phyloP scores from a whole-genome alignment of 2,113 vertebrate genomes.

The Neogobius melanostomus region DNA sequence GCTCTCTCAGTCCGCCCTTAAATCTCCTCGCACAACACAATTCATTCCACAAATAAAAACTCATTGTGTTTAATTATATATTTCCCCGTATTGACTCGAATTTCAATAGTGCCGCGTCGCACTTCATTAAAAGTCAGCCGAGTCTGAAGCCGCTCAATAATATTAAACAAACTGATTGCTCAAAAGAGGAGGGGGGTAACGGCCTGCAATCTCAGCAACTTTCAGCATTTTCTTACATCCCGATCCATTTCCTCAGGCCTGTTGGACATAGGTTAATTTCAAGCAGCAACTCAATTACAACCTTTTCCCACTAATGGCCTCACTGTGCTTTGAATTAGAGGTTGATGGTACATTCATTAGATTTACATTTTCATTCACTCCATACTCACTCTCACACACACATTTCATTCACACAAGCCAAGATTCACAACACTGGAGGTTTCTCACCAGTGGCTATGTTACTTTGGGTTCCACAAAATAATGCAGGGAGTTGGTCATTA shows the following conservation, averaged over 20 bases:
- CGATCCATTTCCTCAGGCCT: conserved; percentile 27
- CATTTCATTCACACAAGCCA: too few relatives aligned
- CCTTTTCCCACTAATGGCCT: conserved; percentile 4
- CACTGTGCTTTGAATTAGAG: conserved; percentile 18
- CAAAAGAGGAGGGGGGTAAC: conserved; percentile 17
- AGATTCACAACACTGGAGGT: not conserved
- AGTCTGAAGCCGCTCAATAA: conserved; percentile 75
- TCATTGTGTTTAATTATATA: conserved; percentile 73
- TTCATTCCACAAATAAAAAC: conserved; percentile 70
- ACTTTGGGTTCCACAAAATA: not conserved
- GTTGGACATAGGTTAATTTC: conserved; percentile 21
- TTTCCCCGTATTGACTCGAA: conserved; percentile 72
- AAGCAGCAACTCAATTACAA: conserved; percentile 23
- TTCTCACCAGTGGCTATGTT: not conserved
- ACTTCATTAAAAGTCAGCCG: conserved; percentile 75
- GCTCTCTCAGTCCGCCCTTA: conserved; percentile 29
- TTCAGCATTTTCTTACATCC: conserved; percentile 13
- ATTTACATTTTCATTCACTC: not conserved
- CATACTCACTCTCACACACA: too few relatives aligned
- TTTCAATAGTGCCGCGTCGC: conserved; percentile 62
- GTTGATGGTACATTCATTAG: conserved; percentile 14
- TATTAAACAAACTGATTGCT: conserved; percentile 66
- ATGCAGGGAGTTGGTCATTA: not conserved
- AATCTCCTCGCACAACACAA: conserved; percentile 46
- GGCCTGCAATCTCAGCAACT: conserved; percentile 56